Base-by-base conservation (phyloP, 2,888 invertebrate species). In the Rhodophaea formosa region DNA sequence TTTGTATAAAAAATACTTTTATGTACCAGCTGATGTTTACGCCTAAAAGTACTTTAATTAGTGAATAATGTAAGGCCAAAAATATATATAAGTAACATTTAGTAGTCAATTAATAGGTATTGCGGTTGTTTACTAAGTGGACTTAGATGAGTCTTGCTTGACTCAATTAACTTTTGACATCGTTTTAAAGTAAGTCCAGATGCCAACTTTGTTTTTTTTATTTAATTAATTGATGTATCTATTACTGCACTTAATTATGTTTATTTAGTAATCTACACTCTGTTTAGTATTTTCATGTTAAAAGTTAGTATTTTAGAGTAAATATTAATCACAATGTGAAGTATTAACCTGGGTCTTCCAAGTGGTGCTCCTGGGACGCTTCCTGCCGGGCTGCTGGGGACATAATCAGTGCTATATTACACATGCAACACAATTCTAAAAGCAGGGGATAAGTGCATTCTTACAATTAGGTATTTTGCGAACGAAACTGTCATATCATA, bases 401-500 rank as follows among this genome's bases (percentile, higher is more conserved):
- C 77, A 83, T 71, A 82, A 79, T 75, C 70, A 66, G 77, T 79
- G 80, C 74, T 74, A 68, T 68, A 66, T 75, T 74, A 78, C 65
- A 75, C 74, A 76, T 80, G 79, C 80, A 71, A 70, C 64, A 66
- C 56, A 65, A 68, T 55, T 65, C 45, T 57, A 63, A 66, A 68
- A 69, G 60, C 60, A 71, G 59, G 62, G 53, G 42, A 62, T 60
- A 60, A 49, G 68, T 71, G 70, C 65, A 56, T 52, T 60, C 54
- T 57, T 62, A 65, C 39, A 56, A n/a, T 16, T 39, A 17, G 39
- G n/a, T 23, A 23, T 23, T 42, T 47, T 58, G 44, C 55, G 46
- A 61, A 59, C 56, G 58, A 64, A 59, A 63, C 55, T 59, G 59
- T 53, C 51, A 45, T 53, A 56, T 23, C 23, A 23, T 23, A 23